Conservation (phyloP, 2,888 invertebrate genomes). For the Yponomeuta evonymella region DNA sequence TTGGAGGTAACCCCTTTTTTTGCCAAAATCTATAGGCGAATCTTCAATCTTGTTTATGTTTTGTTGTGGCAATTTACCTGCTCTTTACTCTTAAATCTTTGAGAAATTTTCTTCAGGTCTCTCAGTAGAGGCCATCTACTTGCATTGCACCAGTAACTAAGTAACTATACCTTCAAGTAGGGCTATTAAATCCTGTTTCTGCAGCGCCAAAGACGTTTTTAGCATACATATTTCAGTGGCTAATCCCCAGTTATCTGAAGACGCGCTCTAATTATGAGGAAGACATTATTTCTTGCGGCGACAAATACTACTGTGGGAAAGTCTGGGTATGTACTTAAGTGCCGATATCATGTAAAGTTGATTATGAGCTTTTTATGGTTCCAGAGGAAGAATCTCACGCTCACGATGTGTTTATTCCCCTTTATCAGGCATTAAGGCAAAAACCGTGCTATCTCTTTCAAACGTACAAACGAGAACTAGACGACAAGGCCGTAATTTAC, state of each 20-base stretch:
- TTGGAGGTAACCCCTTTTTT: too few relatives aligned
- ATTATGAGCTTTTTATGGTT: background rate
- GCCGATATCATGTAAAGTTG: too few relatives aligned
- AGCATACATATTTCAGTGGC: background rate
- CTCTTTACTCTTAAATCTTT: too few relatives aligned
- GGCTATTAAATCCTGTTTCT: background rate
- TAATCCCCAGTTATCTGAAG: background rate
- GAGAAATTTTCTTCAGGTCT: background rate
- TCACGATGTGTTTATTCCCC: too few relatives aligned
- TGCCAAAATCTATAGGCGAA: too few relatives aligned
- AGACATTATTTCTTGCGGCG: background rate
- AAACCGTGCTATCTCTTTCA: too few relatives aligned
- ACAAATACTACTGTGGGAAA: background rate
- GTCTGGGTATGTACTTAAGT: background rate
- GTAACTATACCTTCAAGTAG: background rate
- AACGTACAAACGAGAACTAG: too few relatives aligned
- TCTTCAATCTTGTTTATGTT: too few relatives aligned
- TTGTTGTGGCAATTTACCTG: too few relatives aligned
- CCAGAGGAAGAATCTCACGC: background rate
- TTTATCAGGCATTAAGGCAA: too few relatives aligned
- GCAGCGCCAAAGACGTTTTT: background rate
- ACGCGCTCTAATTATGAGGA: background rate
- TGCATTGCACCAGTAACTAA: background rate
- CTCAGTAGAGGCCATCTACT: background rate
- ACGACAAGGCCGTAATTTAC: too few relatives aligned